phyloP scores from a whole-genome alignment of 2,888 invertebrate genomes.

The Protodeltote pygarga region DNA sequence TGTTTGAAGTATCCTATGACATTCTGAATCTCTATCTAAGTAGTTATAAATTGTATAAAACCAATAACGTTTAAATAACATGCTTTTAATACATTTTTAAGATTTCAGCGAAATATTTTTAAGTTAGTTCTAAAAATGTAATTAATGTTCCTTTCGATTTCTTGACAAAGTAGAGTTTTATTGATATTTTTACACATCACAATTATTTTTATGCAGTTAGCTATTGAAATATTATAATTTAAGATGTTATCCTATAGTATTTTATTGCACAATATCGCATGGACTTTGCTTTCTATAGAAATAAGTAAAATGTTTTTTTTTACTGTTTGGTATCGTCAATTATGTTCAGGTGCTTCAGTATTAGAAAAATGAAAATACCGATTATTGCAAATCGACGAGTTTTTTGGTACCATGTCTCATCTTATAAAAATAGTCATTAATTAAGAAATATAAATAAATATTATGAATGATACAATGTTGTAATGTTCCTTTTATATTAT shows the following conservation, averaged over 20 bases:
- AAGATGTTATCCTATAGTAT: slow-evolving; percentile 22
- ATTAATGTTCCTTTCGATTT: background rate
- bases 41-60: background rate
- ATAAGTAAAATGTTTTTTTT: slow-evolving; percentile 16
- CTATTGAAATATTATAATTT: slow-evolving; percentile 20
- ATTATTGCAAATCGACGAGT: slow-evolving; percentile 2
- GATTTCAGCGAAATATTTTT: background rate
- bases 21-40: background rate
- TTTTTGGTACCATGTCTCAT: slow-evolving; percentile 9
- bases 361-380: slow-evolving; percentile 12
- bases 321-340: slow-evolving; percentile 12
- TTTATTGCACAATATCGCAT: slow-evolving; percentile 44
- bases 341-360: slow-evolving; percentile 25
- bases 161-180: background rate
- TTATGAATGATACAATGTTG: slow-evolving; percentile 5
- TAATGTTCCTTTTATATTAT: slow-evolving; percentile 30
- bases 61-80: background rate
- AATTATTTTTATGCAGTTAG: slow-evolving; percentile 13
- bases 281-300: slow-evolving; percentile 31
- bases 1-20: background rate
- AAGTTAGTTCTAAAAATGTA: background rate
- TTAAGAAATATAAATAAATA: slow-evolving; percentile 16
- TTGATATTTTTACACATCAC: slow-evolving; percentile 8
- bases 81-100: slow-evolving; percentile 2
- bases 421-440: slow-evolving; percentile 26